phyloP scores from a whole-genome alignment of 1,140 invertebrate genomes.

The Lordiphosa stackelbergi region DNA sequence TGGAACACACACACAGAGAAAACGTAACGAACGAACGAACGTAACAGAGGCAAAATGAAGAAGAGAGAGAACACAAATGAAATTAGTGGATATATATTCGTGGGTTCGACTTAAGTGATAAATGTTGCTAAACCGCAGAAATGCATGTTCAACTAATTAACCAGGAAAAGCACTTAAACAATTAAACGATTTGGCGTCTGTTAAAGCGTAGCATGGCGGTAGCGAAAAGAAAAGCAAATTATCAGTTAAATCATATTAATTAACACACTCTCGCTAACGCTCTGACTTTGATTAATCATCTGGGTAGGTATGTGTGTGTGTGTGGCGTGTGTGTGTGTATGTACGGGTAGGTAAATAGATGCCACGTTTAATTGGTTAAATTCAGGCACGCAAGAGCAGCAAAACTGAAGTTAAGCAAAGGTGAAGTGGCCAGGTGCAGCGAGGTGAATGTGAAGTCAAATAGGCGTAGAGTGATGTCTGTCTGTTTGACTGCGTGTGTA shows the following conservation, averaged over 20 bases:
- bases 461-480: slow-evolving; percentile 6
- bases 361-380: too few relatives aligned
- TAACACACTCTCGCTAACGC: slow-evolving; percentile 58
- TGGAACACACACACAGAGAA: slow-evolving; percentile 5
- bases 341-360: too few relatives aligned
- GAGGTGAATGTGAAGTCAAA: too few relatives aligned
- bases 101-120: slow-evolving; percentile 15
- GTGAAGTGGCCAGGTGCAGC: too few relatives aligned
- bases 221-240: slow-evolving; percentile 40
- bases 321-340: neutral
- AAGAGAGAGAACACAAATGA: slow-evolving; percentile 71
- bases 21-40: slow-evolving; percentile 50
- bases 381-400: too few relatives aligned
- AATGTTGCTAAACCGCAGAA: slow-evolving; percentile 18
- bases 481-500: slow-evolving; percentile 11
- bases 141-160: slow-evolving; percentile 67
- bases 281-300: slow-evolving; percentile 62
- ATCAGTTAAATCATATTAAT: slow-evolving; percentile 73
- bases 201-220: slow-evolving; percentile 19
- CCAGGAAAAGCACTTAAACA: slow-evolving; percentile 71
- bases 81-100: slow-evolving; percentile 63
- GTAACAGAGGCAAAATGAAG: slow-evolving; percentile 45
- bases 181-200: slow-evolving; percentile 49
- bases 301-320: neutral
- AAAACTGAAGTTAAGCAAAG: too few relatives aligned